A percentile compares a stretch with the other conserved stretches of the same genome.
Conservation (phyloP, 2,888 invertebrate species). For the Drosophila anomalata region DNA sequence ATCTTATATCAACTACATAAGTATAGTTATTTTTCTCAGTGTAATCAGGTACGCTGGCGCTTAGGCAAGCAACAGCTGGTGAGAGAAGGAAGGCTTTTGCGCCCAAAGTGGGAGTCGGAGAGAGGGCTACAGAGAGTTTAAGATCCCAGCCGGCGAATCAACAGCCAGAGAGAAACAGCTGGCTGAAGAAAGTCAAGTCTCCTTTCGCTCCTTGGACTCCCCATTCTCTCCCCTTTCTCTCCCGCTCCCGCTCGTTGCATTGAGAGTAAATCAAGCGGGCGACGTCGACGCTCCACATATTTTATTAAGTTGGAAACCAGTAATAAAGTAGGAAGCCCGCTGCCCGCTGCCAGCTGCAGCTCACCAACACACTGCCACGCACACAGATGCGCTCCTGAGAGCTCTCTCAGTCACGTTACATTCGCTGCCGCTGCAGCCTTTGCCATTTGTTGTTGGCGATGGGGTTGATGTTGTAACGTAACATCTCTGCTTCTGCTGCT, state of each 20-base stretch:
- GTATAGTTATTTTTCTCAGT: constrained; percentile 2
- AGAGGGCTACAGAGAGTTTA: constrained; percentile 1
- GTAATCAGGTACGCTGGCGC: constrained; percentile 5
- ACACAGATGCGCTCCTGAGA: constrained; percentile 20
- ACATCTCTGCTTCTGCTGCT: constrained; percentile 1
- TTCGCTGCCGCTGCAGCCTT: constrained; percentile 6
- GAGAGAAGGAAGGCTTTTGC: constrained; percentile 7
- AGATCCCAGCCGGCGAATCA: constrained; percentile 25
- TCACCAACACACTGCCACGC: constrained; percentile 17
- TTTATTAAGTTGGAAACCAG: constrained; percentile 72
- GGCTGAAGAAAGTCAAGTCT: constrained; percentile 42
- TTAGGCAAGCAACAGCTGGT: constrained; percentile 54
- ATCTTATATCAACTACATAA: too few species aligned
- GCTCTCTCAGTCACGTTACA: constrained; percentile 23
- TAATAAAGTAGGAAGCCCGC: constrained; percentile 72
- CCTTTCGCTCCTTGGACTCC: neutral
- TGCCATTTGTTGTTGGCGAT: constrained; percentile 7
- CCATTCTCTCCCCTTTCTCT: neutral
- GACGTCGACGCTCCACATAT: constrained; percentile 66
- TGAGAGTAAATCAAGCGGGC: constrained; percentile 69
- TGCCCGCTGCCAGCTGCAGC: constrained; percentile 69
- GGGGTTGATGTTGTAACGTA: constrained; percentile 28
- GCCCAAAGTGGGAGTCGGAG: neutral
- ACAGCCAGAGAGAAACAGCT: constrained; percentile 33
- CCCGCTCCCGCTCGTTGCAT: constrained; percentile 36